A percentile compares a stretch with the other conserved stretches of the same genome.
phyloP scores from a whole-genome alignment of 2,113 vertebrate species.

The Smithornis capensis region DNA sequence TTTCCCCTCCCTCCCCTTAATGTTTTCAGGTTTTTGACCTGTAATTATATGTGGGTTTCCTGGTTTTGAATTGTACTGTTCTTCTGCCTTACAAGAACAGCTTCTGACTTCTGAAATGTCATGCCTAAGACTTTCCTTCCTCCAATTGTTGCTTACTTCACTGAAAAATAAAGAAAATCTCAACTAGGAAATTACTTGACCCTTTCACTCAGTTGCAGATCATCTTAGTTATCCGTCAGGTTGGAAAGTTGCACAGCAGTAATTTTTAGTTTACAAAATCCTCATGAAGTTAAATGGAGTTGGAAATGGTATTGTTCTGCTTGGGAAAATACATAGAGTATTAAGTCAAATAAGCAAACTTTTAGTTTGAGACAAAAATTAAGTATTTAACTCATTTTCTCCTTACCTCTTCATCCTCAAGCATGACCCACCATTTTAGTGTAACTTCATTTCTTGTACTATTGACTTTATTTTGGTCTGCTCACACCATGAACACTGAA shows the following conservation, averaged over 20 bases:
- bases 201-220: background rate
- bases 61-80: background rate
- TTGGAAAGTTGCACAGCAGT: background rate
- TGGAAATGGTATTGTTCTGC: background rate
- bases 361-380: background rate
- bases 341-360: background rate
- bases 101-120: slow-evolving; percentile 2
- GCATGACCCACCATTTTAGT: background rate
- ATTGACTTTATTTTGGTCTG: background rate
- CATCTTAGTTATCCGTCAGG: background rate
- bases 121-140: slow-evolving; percentile 49
- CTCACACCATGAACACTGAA: background rate
- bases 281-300: background rate
- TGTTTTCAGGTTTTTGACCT: background rate
- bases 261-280: background rate
- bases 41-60: background rate
- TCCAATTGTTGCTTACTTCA: slow-evolving; percentile 52
- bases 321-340: background rate
- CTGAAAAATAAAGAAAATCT: slow-evolving; percentile 13
- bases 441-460: background rate
- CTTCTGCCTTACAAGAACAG: slow-evolving; percentile 8
- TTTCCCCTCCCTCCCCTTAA: background rate
- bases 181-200: background rate
- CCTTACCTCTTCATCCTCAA: background rate
- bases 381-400: background rate